A percentile compares a stretch with the other conserved stretches of the same genome.
Evolutionary conservation across 2,888 invertebrate genomes (phyloP).

Genomic region (Folsomia candida): DNA sequence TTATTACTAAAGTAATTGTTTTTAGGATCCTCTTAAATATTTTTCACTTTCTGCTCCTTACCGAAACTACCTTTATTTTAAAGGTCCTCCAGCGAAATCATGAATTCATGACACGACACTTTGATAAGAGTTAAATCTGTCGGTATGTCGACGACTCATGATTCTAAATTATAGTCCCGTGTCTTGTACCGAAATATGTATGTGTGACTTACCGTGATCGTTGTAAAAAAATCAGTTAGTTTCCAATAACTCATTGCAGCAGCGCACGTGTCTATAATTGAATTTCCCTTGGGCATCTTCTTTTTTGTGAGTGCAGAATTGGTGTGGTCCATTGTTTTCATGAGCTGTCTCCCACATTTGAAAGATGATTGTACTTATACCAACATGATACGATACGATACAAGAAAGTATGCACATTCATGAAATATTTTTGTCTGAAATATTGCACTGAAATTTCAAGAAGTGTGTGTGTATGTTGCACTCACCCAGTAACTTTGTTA

Average conservation of each 20-base stretch:
- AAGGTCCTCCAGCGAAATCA: background rate
- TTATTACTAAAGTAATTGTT: background rate
- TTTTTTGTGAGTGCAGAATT: background rate
- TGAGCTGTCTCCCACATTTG: background rate
- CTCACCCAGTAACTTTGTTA: too few relatives aligned
- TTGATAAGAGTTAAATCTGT: too few relatives aligned
- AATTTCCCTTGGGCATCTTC: constrained; percentile 10
- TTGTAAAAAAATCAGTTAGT: background rate
- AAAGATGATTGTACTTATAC: background rate
- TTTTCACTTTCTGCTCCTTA: background rate
- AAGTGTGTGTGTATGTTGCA: too few relatives aligned
- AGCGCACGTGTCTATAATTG: constrained; percentile 12
- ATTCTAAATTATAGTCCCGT: background rate
- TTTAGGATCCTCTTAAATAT: background rate
- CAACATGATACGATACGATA: too few relatives aligned
- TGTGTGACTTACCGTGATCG: background rate
- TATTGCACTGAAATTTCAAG: background rate
- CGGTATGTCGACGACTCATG: too few relatives aligned
- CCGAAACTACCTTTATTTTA: background rate
- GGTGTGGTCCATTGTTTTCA: background rate
- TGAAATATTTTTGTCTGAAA: background rate
- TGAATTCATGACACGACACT: background rate
- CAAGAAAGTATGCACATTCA: background rate
- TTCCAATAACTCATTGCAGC: background rate
- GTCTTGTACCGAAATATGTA: background rate